Base-by-base conservation (phyloP, 2,113 vertebrate species). In the Zosterops lateralis region DNA sequence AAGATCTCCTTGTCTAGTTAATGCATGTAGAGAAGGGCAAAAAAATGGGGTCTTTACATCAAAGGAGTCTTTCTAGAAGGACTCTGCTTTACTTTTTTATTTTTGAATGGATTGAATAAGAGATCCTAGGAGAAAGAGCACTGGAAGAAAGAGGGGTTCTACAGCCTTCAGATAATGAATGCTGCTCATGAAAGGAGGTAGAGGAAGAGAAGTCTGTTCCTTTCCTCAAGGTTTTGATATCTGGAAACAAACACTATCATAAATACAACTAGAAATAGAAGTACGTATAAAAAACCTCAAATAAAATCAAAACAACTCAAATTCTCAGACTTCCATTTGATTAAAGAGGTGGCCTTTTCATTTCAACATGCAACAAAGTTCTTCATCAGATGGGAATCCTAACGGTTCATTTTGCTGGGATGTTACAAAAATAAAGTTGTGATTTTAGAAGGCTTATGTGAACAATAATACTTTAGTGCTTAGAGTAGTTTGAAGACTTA, bases 261-360 rank as follows among this genome's bases (percentile, higher is more conserved):
- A 36, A 73, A 40, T 54, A 29, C 14, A 9, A 2, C 32, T 82
- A 17, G 47, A 22, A 87, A 12, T 6, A 14, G 9, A 32, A 19
- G 17, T 72, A 20, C 1, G 0, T n/a, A 19, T 53, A 8, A 56
- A 12, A 50, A 40, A 1, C 0, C 9, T 9, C 12, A 32, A 78
- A 36, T 17, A 47, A 82, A 79, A 14, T 26, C 17, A 65, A 61
- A 48, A 17, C 22, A 22, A n/a, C 19, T 25, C 6, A 4, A 48
- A 2, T 21, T 87, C 29, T 76, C 19, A 76, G 42, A 36, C 17
- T 73, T 73, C 11, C 6, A 36, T 53, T 45, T 76, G 58, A 76
- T 45, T 32, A 65, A 60, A 32, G 22, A 26, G 12, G 20, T 87
- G 64, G 26, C 34, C 19, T 67, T 84, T 87, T 57, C 8, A 53